These are phyloP conservation scores for Melitaea athalia DNA, from an alignment of 2,888 invertebrate species.

Conservation along the genomic window DNA sequence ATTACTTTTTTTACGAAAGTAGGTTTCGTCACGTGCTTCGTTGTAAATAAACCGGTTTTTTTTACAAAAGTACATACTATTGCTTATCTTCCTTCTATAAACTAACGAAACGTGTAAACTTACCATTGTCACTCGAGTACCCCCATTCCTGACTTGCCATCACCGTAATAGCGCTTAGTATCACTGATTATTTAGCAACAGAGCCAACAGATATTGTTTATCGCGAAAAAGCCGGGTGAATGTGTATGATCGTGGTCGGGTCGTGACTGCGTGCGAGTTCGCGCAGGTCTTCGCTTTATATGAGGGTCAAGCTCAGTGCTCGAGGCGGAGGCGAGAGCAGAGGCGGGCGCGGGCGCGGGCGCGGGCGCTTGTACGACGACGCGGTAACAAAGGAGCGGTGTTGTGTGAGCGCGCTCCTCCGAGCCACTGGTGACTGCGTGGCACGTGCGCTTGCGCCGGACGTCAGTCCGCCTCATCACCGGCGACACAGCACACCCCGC, in stretches of 20 bases:
- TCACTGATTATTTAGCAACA: constrained; percentile 41
- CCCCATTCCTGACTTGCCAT: constrained; percentile 82
- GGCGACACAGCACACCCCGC: constrained; percentile 38
- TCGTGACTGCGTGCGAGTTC: constrained; percentile 74
- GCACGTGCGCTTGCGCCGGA: constrained; percentile 46
- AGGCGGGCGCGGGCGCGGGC: constrained; percentile 55
- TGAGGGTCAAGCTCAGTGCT: constrained; percentile 50
- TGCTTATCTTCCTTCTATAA: constrained; percentile 41
- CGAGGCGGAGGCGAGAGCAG: constrained; percentile 46
- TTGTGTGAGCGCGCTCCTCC: constrained; percentile 55
- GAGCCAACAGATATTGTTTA: constrained; percentile 39
- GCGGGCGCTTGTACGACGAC: constrained; percentile 45
- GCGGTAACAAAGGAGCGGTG: constrained; percentile 35
- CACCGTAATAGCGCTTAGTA: constrained; percentile 35
- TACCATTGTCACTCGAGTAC: constrained; percentile 83
- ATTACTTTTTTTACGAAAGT: constrained; percentile 29
- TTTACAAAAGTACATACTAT: constrained; percentile 40
- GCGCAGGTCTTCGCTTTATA: constrained; percentile 67
- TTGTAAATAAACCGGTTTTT: constrained; percentile 80
- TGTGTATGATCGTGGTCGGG: constrained; percentile 69
- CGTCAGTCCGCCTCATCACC: constrained; percentile 45
- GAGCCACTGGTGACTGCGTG: constrained; percentile 57
- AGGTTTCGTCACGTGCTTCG: constrained; percentile 66
- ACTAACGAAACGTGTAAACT: constrained; percentile 55
- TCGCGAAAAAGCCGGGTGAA: constrained; percentile 62